Percentiles rank a stretch among this genome's conserved stretches.
These are phyloP conservation scores for Sphenodon punctatus DNA, from an alignment of 2,797 vertebrate species.

Conservation along the genomic window DNA sequence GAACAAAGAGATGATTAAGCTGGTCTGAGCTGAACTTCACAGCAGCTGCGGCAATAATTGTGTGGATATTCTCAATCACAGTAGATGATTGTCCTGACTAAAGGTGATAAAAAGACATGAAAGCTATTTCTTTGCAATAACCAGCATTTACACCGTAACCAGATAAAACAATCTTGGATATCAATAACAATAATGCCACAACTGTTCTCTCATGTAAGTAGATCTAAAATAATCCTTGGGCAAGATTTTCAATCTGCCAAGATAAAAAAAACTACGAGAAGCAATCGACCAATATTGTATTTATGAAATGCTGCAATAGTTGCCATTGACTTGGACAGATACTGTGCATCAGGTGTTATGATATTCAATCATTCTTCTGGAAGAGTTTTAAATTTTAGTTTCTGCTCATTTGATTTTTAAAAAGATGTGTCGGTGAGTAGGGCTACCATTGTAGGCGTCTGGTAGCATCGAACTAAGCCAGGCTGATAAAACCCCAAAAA, in stretches of 20 bases:
- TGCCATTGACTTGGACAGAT: neutral
- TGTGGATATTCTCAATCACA: conserved; percentile 98
- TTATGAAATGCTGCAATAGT: neutral
- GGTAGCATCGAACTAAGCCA: no score
- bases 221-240: neutral
- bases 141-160: no score
- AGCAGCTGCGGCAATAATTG: conserved; percentile 96
- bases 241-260: neutral
- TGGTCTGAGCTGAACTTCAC: conserved; percentile 98
- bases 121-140: neutral
- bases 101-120: conserved; percentile 1
- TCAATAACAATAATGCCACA: neutral
- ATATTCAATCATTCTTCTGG: neutral
- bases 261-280: no score
- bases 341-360: no score
- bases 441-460: no score
- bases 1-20: conserved; percentile 95
- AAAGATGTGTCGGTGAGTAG: no score
- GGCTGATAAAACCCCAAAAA: no score
- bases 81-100: conserved; percentile 97
- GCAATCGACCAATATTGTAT: no score
- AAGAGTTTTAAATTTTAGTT: neutral
- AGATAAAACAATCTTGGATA: no score
- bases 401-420: neutral
- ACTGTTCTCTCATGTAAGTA: neutral